Base-by-base conservation (phyloP, 2,888 invertebrate genomes). In the Pomacea canaliculata region DNA sequence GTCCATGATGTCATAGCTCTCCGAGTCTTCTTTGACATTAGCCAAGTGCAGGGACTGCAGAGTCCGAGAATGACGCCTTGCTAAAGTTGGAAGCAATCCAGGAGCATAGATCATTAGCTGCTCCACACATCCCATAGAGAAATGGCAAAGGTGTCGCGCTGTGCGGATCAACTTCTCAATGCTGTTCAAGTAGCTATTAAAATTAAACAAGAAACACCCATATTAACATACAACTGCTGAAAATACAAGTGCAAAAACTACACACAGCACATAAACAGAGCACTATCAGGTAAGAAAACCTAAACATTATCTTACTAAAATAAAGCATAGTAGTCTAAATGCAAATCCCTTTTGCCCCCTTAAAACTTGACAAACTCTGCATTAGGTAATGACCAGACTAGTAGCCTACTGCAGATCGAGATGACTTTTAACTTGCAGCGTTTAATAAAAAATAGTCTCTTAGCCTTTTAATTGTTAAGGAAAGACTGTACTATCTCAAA, bases 11-110 rank as follows among this genome's bases (percentile, higher is more conserved):
- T 93, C 92, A 91, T 94, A 94, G 85, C 93, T 92, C 85, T 93
- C 93, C 77, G 94, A 94, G 92, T 94, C 94, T 88, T 94, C 94
- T 90, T 95, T 95, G 56, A 95, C 93, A 72, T 94, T 94, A 81
- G 94, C 94, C 83, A 95, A 91, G 84, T 94, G 94, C 67, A 95
- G 91, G 80, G 93, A 92, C 78, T 93, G 92, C 71, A 95, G 89
- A 78, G 93, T 92, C 83, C 92, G 92, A 70, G 94, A 88, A 75
- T 93, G 93, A 83, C 91, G 89, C 66, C 89, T 85, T 66, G 89
- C 90, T 63, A 93, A 88, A 9, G 90, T 85, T 62, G 91, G 87
- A 59, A 93, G 83, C 75, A 93, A 88, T 62, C 88, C 82, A 73
- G 89, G 90, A 23, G 91, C 89, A 82, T 91, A 91, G 70, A 91